Evolutionary conservation across 2,113 vertebrate genomes (phyloP), one percentile per base, ranked within the genome.

Genomic region (Sapajus apella): DNA sequence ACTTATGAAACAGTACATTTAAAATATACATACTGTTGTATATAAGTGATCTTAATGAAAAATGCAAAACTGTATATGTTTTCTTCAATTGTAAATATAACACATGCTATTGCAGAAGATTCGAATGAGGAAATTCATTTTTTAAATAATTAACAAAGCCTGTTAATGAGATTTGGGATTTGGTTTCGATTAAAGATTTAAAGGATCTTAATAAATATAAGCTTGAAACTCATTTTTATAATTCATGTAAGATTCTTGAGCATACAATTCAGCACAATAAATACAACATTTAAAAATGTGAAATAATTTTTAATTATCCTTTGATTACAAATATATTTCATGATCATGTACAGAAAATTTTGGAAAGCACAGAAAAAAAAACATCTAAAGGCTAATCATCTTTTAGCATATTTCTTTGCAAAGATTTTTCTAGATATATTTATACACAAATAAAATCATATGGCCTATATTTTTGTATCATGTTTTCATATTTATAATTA

Each of bases 301-400:
- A 94, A 95, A 45, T 76, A 64, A 47, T 72, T 21, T 68, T 85
- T 87, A 64, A 12, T 23, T 55, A 4, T 23, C 45, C 10, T 90
- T 85, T 81, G 17, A 50, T 92, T 96, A 68, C 25, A 86, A 64
- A 95, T 75, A 9, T 86, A 88, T 80, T 80, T 73, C 32, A 50
- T 68, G 25, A 82, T 81, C 32, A 73, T 30, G 92, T 89, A 89
- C 25, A 89, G 16, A 73, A 95, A 52, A 58, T 75, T 89, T 92
- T 13, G 11, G 27, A 80, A 79, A 89, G 37, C 9, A 40, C 52
- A 70, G 70, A 76, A 8, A 84, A 32, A 32, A 92, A 88, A 92
- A 70, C 2, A 37, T 47, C 64, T 43, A 40, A 55, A 14, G 5
- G 10, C 47, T 95, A 52, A 95, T 43, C 82, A 70, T 93, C 35